phyloP scores from a whole-genome alignment of 2,113 vertebrate genomes.

The Coturnix japonica region DNA sequence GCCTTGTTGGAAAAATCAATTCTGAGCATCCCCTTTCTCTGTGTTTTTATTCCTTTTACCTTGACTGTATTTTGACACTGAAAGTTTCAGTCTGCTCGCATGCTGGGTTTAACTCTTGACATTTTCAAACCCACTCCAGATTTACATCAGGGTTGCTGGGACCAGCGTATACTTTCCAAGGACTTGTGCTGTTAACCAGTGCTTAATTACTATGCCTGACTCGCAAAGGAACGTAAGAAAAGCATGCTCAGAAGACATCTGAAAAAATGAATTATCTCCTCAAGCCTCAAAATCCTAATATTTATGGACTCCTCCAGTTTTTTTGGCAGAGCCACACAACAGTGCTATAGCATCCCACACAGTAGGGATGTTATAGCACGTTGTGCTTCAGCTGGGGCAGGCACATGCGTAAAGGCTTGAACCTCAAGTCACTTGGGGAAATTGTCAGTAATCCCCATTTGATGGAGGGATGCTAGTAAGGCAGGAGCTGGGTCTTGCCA shows the following conservation, averaged over 20 bases:
- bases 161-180: not conserved
- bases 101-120: not conserved
- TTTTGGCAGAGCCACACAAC: not conserved
- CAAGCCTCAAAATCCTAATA: not conserved
- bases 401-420: not conserved
- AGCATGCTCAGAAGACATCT: not conserved
- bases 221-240: not conserved
- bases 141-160: not conserved
- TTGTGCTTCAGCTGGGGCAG: not conserved
- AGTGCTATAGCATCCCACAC: not conserved
- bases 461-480: not conserved
- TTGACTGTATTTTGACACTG: not conserved
- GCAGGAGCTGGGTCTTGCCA: not conserved
- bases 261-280: not conserved
- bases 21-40: constrained; percentile 60
- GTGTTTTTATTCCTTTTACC: constrained; percentile 14
- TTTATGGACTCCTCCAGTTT: not conserved
- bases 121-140: not conserved
- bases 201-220: not conserved
- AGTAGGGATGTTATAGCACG: not conserved
- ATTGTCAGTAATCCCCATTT: not conserved
- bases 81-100: not conserved
- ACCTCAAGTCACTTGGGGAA: not conserved
- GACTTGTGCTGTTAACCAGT: not conserved
- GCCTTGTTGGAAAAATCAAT: constrained; percentile 70